A percentile compares a stretch with the other conserved stretches of the same genome.
These are phyloP conservation scores for Anthopleura xanthogrammica DNA, from an alignment of 92 coral and sea anemone species.

Conservation along the genomic window DNA sequence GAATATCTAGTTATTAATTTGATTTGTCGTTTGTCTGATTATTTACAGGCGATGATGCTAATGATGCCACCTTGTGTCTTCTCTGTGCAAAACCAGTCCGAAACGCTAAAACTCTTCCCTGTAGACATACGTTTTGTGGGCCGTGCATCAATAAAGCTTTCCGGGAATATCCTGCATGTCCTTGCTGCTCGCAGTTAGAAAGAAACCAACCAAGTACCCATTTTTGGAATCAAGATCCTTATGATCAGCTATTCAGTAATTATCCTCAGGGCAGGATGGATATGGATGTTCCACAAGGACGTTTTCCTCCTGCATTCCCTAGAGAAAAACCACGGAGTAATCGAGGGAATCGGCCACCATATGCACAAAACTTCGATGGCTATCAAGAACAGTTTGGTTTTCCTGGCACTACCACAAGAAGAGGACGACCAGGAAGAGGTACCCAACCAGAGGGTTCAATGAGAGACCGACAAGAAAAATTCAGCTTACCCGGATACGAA, in stretches of 20 bases:
- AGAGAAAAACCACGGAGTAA: not conserved
- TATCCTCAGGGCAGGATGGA: not conserved
- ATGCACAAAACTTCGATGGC: not conserved
- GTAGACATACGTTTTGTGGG: not conserved
- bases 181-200: not conserved
- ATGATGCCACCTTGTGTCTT: not conserved
- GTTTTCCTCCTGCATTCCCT: not conserved
- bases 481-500: conserved; percentile 58
- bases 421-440: not conserved
- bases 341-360: not conserved
- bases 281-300: not conserved
- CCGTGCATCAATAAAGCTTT: not conserved
- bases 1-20: no score
- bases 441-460: conserved; percentile 39
- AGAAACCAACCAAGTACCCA: not conserved
- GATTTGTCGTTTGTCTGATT: no score
- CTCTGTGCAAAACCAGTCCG: not conserved
- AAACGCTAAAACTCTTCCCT: not conserved
- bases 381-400: not conserved
- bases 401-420: no score
- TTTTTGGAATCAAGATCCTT: not conserved
- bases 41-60: not conserved
- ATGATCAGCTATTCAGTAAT: not conserved
- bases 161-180: not conserved
- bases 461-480: conserved; percentile 29